A percentile compares a stretch with the other conserved stretches of the same genome.
Evolutionary conservation across 2,888 invertebrate genomes (phyloP).

Genomic region (Metallyticus violacea): DNA sequence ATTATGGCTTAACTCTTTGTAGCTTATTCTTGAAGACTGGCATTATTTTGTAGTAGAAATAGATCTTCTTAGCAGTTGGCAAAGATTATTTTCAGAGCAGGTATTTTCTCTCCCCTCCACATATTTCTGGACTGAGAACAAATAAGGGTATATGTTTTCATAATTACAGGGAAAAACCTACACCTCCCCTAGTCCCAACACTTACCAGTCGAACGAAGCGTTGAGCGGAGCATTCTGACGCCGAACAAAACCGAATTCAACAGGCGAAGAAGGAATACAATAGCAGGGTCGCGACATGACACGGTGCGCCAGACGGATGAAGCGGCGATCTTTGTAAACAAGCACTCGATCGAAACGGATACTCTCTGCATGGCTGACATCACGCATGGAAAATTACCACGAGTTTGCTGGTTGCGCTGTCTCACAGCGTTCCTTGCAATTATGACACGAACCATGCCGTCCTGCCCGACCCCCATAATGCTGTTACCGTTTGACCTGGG

Average conservation of each 20-base stretch:
- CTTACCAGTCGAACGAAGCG: too few relatives aligned
- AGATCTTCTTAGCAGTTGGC: too few relatives aligned
- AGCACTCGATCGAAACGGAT: neutral
- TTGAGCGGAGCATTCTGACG: neutral
- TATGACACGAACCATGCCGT: neutral
- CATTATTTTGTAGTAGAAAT: too few relatives aligned
- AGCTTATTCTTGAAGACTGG: too few relatives aligned
- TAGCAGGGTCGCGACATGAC: neutral
- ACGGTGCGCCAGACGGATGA: neutral
- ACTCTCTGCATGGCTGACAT: neutral
- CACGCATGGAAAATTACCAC: slow-evolving; percentile 2
- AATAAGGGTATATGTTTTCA: neutral
- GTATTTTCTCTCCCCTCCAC: too few relatives aligned
- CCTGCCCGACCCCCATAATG: neutral
- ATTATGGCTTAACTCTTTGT: too few relatives aligned
- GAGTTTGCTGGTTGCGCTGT: neutral
- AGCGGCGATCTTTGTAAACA: neutral
- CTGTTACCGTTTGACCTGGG: neutral
- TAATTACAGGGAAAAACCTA: neutral
- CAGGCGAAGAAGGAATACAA: neutral
- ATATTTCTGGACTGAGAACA: too few relatives aligned
- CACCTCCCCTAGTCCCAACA: neutral
- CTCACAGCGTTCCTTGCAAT: neutral
- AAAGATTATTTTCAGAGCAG: too few relatives aligned
- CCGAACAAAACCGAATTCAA: neutral